Evolutionary conservation across 1,140 invertebrate species (phyloP).

Genomic region (Drosophila pandora): DNA sequence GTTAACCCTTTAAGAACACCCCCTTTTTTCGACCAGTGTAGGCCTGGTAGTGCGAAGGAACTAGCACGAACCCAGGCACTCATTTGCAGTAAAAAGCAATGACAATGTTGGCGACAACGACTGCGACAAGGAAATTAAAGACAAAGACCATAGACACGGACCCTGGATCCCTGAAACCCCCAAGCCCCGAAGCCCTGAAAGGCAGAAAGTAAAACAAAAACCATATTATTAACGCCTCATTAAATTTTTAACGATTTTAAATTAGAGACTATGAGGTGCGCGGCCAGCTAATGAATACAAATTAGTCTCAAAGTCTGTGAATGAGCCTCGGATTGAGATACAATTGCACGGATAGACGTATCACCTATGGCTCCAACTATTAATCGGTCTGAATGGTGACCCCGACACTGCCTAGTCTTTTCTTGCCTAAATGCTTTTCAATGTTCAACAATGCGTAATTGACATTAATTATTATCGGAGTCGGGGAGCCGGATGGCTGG

Average conservation of each 20-base stretch:
- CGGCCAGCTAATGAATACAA: constrained; percentile 76
- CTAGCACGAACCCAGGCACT: constrained; percentile 59
- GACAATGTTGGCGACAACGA: constrained; percentile 67
- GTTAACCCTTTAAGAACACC: not conserved
- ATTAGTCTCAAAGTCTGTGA: constrained; percentile 62
- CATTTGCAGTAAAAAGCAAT: constrained; percentile 80
- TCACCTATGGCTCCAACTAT: constrained; percentile 12
- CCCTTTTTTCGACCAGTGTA: constrained; percentile 16
- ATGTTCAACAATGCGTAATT: constrained; percentile 68
- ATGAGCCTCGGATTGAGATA: constrained; percentile 29
- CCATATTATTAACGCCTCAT: constrained; percentile 82
- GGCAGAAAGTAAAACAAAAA: constrained; percentile 75
- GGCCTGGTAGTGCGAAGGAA: constrained; percentile 16
- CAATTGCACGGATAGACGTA: constrained; percentile 4
- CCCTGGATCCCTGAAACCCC: constrained; percentile 6
- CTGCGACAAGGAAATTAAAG: constrained; percentile 64
- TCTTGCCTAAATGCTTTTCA: constrained; percentile 67
- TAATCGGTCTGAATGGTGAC: not conserved
- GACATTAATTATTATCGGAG: constrained; percentile 61
- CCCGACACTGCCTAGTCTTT: constrained; percentile 9
- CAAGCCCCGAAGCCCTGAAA: constrained; percentile 2
- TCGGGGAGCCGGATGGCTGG: not conserved
- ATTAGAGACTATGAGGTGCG: constrained; percentile 70
- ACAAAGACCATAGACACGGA: constrained; percentile 30
- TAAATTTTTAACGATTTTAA: constrained; percentile 83